These are phyloP conservation scores for Nothocercus nigrocapillus DNA, from an alignment of 2,113 vertebrate species.

Conservation along the genomic window DNA sequence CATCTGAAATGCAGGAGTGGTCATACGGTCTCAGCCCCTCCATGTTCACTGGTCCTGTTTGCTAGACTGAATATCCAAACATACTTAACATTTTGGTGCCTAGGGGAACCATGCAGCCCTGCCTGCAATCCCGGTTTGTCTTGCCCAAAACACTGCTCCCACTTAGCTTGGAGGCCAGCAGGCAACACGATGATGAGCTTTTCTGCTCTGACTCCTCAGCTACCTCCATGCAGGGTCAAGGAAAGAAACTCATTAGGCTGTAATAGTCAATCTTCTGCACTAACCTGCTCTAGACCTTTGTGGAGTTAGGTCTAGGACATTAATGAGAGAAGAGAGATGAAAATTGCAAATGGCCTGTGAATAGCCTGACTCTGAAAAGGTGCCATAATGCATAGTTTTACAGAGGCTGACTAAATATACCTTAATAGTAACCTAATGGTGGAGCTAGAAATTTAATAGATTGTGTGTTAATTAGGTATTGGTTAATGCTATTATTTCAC, in stretches of 20 bases:
- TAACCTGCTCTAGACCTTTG: conserved; percentile 43
- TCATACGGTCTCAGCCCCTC: not conserved
- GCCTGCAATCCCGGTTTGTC: not conserved
- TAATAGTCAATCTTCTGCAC: conserved; percentile 46
- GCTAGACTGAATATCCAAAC: not conserved
- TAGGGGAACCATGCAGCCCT: not conserved
- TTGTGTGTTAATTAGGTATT: conserved; percentile 70
- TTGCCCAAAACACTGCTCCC: not conserved
- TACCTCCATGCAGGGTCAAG: not conserved
- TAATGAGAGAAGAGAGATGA: conserved; percentile 65
- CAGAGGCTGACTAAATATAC: conserved; percentile 37
- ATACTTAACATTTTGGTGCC: not conserved
- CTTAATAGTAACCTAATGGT: conserved; percentile 64
- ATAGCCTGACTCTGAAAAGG: conserved; percentile 61
- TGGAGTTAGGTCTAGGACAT: conserved; percentile 62
- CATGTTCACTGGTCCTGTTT: not conserved
- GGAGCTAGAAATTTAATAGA: conserved; percentile 67
- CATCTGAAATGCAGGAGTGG: not conserved
- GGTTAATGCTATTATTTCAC: conserved; percentile 72
- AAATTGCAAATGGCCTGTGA: conserved; percentile 72
- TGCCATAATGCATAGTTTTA: conserved; percentile 59
- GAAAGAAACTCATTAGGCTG: conserved; percentile 1
- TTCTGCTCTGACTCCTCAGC: not conserved
- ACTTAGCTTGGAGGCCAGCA: not conserved
- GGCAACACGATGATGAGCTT: not conserved